Percentiles rank a stretch among this genome's conserved stretches.
Conservation (phyloP, 2,113 vertebrate species). For the Ellobius talpinus region DNA sequence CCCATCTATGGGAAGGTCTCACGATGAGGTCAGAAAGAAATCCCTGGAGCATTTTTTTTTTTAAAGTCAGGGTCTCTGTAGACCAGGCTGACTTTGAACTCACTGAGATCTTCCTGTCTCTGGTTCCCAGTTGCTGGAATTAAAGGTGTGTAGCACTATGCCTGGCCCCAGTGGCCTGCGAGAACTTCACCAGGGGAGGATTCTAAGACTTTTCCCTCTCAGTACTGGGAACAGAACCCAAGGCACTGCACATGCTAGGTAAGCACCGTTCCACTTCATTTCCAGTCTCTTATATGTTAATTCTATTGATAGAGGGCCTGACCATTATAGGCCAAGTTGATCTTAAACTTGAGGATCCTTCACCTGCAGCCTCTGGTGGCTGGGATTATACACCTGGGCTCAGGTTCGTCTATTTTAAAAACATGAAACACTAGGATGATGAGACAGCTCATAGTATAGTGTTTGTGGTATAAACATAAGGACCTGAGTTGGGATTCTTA, state of each 20-base stretch:
- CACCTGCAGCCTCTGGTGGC: neutral
- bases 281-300: neutral
- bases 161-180: neutral
- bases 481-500: neutral
- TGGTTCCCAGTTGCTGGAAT: neutral
- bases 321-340: neutral
- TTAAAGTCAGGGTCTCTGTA: neutral
- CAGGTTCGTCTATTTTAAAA: neutral
- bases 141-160: neutral
- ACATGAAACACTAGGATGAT: neutral
- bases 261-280: neutral
- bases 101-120: neutral
- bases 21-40: neutral
- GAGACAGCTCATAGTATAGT: neutral
- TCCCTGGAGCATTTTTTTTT: neutral
- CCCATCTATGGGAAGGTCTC: neutral
- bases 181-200: neutral
- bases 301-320: neutral
- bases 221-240: neutral
- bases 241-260: neutral
- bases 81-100: neutral
- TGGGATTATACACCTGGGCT: neutral
- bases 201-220: neutral
- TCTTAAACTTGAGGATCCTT: neutral
- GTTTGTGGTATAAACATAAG: neutral